Conservation (phyloP, 2,113 vertebrate species). For the Collichthys lucidus region DNA sequence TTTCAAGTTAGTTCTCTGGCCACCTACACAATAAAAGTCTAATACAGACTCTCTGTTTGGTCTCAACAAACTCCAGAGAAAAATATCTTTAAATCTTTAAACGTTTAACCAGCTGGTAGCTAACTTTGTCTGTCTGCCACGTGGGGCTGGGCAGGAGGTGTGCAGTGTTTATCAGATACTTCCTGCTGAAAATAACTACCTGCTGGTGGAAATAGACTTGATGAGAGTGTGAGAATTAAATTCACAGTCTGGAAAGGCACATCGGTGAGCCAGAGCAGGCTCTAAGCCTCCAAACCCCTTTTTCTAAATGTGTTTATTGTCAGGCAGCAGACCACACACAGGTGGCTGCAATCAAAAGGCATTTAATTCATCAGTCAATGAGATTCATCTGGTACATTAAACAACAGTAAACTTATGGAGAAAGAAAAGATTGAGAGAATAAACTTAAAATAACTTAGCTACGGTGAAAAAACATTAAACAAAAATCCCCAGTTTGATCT, state of each 20-base stretch:
- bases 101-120: not conserved
- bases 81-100: not conserved
- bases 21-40: no score
- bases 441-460: not conserved
- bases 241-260: no score
- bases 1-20: not conserved
- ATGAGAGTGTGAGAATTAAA: not conserved
- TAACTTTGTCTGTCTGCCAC: not conserved
- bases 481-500: not conserved
- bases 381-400: not conserved
- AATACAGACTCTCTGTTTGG: no score
- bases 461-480: not conserved
- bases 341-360: slow-evolving; percentile 5
- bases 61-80: no score
- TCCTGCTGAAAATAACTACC: not conserved
- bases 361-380: not conserved
- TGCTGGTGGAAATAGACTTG: not conserved
- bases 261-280: not conserved
- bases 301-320: not conserved
- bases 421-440: not conserved
- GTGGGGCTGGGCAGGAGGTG: not conserved
- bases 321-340: not conserved
- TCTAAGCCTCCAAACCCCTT: not conserved
- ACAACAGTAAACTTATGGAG: not conserved
- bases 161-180: not conserved